Evolutionary conservation across 2,113 vertebrate genomes (phyloP), one percentile per base, ranked within the genome.

Genomic region (Chaetodon trifascialis): DNA sequence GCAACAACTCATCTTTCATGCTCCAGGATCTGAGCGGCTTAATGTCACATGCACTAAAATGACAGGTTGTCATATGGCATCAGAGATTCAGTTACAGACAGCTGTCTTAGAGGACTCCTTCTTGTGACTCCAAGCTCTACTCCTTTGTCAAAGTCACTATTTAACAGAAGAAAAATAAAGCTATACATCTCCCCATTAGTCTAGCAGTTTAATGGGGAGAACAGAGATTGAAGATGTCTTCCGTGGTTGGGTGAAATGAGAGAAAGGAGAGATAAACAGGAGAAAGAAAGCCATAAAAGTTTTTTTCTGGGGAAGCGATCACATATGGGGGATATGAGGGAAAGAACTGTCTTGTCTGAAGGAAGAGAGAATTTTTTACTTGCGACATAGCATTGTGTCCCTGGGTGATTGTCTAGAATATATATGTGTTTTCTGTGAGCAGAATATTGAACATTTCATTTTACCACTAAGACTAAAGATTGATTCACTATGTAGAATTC

Each of bases 361-460:
- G 47, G 11, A 67, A 52, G 51, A 62, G 7, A 23, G 3, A 17
- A 12, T 16, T 63, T 86, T 79, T 56, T 77, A 56, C 55, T 64
- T 74, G 34, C 7, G 81, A 12, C 65, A 46, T 25, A 66, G 47
- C 42, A 55, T 15, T 70, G 49, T 66, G 46, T 71, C 64, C 56
- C n/a, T 47, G n/a, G 21, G 70, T 70, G 72, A 69, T 44, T 81
- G 58, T 79, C 19, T 63, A 60, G 49, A 88, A 72, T 76, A 62
- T 83, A 42, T 46, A 80, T 79, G 19, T 72, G 70, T 52, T 66
- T 58, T 66, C 47, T 85, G 73, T 63, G 64, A 52, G 74, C 7
- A 55, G 82, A 82, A 83, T 86, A 82, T 60, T 81, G 51, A 90
- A 58, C 54, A 7, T 73, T 78, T 82, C 25, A 85, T 85, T 85